Evolutionary conservation across 2,113 vertebrate species (phyloP).

Genomic region (Chinchilla lanigera): DNA sequence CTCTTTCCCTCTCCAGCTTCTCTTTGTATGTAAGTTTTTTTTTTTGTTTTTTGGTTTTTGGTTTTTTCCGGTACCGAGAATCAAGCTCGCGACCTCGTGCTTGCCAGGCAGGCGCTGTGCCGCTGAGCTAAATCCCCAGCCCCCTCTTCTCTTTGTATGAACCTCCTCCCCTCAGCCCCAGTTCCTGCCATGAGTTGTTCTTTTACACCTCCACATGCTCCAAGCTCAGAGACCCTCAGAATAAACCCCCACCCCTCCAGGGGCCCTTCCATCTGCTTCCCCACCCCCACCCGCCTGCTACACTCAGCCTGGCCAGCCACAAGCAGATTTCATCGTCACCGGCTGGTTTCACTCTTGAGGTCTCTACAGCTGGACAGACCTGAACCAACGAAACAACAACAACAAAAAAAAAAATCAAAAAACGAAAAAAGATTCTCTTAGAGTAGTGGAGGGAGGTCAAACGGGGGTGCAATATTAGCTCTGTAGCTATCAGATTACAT

Average conservation of each 20-base stretch:
- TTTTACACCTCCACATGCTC: not conserved
- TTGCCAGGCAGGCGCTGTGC: too few relatives aligned
- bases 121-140: too few relatives aligned
- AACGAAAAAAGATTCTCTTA: not conserved
- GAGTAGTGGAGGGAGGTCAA: not conserved
- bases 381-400: rapidly evolving
- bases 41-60: too few relatives aligned
- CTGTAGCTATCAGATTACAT: not conserved
- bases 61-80: too few relatives aligned
- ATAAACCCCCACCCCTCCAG: not conserved
- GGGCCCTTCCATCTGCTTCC: not conserved
- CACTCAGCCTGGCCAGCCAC: not conserved
- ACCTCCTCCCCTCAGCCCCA: rapidly evolving
- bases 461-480: not conserved
- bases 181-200: not conserved
- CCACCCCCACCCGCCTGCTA: rapidly evolving
- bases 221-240: not conserved
- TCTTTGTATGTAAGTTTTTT: not conserved
- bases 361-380: not conserved
- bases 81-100: too few relatives aligned
- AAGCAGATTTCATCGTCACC: not conserved
- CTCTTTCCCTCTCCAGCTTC: not conserved
- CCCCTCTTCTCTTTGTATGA: not conserved
- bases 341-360: not conserved
- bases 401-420: not conserved